These are phyloP conservation scores for Perccottus glenii DNA, from an alignment of 2,113 vertebrate genomes.

Conservation along the genomic window DNA sequence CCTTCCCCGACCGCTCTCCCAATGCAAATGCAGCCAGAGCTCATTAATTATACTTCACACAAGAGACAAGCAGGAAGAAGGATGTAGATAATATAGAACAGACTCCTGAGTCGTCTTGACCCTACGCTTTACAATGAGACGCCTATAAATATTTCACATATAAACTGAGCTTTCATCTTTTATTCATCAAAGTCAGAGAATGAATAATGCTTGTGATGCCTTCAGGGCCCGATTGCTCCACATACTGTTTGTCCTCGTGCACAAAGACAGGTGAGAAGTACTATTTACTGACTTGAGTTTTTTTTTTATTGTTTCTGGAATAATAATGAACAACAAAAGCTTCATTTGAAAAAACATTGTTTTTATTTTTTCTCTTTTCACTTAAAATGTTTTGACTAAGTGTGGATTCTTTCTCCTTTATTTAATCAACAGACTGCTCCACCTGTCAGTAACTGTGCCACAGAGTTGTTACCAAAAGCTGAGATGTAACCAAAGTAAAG, in stretches of 20 bases:
- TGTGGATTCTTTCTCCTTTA: too few relatives aligned
- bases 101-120: constrained; percentile 60
- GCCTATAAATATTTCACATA: constrained; percentile 74
- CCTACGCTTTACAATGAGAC: constrained; percentile 62
- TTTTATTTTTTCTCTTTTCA: too few relatives aligned
- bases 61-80: constrained; percentile 12
- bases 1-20: constrained; percentile 55
- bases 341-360: too few relatives aligned
- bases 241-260: background rate
- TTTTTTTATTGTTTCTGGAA: too few relatives aligned
- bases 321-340: too few relatives aligned
- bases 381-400: too few relatives aligned
- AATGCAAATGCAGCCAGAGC: constrained; percentile 68
- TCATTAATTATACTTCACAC: constrained; percentile 65
- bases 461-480: too few relatives aligned
- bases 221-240: constrained; percentile 32
- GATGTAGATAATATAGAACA: constrained; percentile 53
- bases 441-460: too few relatives aligned
- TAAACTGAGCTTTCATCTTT: constrained; percentile 74
- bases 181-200: constrained; percentile 74
- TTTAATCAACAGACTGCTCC: too few relatives aligned
- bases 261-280: background rate
- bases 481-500: too few relatives aligned
- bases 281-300: background rate
- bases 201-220: constrained; percentile 48